Percentiles rank a stretch among this genome's conserved stretches.
Evolutionary conservation across 2,113 vertebrate species (phyloP).

Genomic region (Pogona vitticeps): DNA sequence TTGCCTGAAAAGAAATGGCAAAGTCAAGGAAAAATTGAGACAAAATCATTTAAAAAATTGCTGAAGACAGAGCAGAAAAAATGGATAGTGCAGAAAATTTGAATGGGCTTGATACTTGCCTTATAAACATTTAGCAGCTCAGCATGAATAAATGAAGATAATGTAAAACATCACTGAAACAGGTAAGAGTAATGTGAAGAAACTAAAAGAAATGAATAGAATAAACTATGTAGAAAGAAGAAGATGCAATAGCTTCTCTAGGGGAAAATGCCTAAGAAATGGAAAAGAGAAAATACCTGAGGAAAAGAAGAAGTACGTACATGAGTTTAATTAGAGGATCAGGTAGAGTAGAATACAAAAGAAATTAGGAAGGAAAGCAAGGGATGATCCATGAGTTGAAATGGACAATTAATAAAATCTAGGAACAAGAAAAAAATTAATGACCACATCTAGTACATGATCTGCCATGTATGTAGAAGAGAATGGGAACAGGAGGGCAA

Average conservation of each 20-base stretch:
- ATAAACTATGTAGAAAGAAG: not conserved
- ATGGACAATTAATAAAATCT: not conserved
- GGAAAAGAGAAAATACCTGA: too few relatives aligned
- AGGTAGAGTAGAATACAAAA: not conserved
- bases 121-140: not conserved
- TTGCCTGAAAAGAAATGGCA: too few relatives aligned
- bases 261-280: too few relatives aligned
- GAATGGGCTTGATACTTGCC: not conserved
- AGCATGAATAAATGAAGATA: not conserved
- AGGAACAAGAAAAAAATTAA: not conserved
- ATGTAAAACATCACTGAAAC: not conserved
- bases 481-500: not conserved
- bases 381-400: not conserved
- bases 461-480: not conserved
- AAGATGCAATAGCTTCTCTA: too few relatives aligned
- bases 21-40: not conserved
- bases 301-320: not conserved
- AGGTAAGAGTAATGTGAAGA: not conserved
- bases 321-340: not conserved
- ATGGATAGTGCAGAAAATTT: not conserved
- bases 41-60: not conserved
- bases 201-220: not conserved
- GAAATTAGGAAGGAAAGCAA: not conserved
- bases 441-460: not conserved
- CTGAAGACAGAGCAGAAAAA: not conserved